A percentile compares a stretch with the other conserved stretches of the same genome.
Evolutionary conservation across 2,113 vertebrate genomes (phyloP).

Genomic region (Shinisaurus crocodilurus): DNA sequence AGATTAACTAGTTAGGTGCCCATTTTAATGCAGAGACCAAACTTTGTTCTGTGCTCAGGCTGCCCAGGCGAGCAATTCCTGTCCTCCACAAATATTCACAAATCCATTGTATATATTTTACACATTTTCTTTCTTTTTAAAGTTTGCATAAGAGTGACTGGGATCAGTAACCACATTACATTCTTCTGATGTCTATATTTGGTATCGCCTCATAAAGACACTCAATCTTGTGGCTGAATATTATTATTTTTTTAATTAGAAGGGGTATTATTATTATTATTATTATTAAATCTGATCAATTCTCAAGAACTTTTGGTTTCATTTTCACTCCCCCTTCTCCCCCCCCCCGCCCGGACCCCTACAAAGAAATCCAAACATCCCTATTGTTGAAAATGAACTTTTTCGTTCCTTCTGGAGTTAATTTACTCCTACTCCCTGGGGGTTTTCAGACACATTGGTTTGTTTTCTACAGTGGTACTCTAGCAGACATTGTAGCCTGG

Average conservation of each 20-base stretch:
- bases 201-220: conserved; percentile 17
- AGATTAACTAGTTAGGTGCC: not conserved
- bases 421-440: not conserved
- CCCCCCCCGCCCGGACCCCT: not conserved
- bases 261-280: not conserved
- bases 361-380: not conserved
- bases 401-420: not conserved
- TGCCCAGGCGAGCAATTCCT: conserved; percentile 46
- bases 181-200: conserved; percentile 38
- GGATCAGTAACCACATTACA: conserved; percentile 69
- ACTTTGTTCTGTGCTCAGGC: conserved; percentile 42
- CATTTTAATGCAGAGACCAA: conserved; percentile 49
- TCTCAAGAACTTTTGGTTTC: conserved; percentile 2
- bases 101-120: conserved; percentile 70
- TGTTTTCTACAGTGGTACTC: not conserved
- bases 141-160: conserved; percentile 72
- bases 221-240: conserved; percentile 7
- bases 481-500: not conserved
- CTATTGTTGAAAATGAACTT: not conserved
- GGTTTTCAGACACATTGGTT: not conserved
- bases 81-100: conserved; percentile 68
- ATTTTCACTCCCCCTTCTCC: not conserved
- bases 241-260: not conserved
- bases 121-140: conserved; percentile 59
- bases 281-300: not conserved